These are phyloP conservation scores for Chaenogobius annularis DNA, from an alignment of 2,113 vertebrate species.

Conservation along the genomic window DNA sequence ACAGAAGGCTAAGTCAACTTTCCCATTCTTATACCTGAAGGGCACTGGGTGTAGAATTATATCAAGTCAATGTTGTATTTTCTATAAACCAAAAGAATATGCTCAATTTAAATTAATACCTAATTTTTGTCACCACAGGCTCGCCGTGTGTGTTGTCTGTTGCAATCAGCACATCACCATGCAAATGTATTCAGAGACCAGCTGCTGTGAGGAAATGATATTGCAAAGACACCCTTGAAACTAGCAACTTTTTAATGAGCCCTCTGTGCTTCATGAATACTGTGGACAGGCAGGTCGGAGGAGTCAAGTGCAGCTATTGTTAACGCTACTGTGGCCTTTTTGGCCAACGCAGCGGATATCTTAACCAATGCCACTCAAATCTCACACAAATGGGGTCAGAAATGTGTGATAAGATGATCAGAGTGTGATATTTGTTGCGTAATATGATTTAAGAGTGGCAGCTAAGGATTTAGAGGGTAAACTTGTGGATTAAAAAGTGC, in stretches of 20 bases:
- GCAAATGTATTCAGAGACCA: conserved; percentile 72
- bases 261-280: conserved; percentile 41
- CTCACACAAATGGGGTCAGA: conserved; percentile 12
- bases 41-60: background rate
- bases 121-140: conserved; percentile 41
- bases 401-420: background rate
- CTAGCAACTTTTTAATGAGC: conserved; percentile 62
- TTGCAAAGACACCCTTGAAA: conserved; percentile 61
- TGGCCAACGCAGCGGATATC: conserved; percentile 10
- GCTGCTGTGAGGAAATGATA: conserved; percentile 65
- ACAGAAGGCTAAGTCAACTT: background rate
- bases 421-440: conserved; percentile 30
- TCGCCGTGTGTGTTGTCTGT: conserved; percentile 44
- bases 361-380: background rate
- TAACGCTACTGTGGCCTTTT: background rate
- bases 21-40: background rate
- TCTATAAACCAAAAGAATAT: background rate
- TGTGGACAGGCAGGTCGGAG: conserved; percentile 35
- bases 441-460: conserved; percentile 19
- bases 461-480: conserved; percentile 8
- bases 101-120: conserved; percentile 3
- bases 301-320: conserved; percentile 24
- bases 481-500: conserved; percentile 11
- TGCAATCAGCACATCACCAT: conserved; percentile 40
- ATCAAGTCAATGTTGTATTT: background rate